Evolutionary conservation across 2,797 vertebrate species (phyloP), one percentile per base, ranked within the genome.

Genomic region (Epinephelus coioides): DNA sequence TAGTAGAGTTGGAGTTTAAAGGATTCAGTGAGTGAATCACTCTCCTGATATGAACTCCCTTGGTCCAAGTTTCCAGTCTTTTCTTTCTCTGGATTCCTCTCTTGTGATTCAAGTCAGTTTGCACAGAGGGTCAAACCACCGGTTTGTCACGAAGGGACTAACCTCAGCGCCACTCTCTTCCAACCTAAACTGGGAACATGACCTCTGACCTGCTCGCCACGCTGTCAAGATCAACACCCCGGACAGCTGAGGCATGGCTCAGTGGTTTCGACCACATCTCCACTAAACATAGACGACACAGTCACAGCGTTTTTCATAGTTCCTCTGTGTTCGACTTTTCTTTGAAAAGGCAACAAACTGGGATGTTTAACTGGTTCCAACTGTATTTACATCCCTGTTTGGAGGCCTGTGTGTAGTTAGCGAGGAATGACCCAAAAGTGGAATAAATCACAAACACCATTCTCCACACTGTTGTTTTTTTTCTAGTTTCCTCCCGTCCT

Each of bases 151-250:
- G 44, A 79, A 50, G 59, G 72, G 67, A 74, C 69, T 61, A 90
- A 85, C 82, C 81, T 83, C 87, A 79, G 57, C 11, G 5, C 49
- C 74, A 57, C 53, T 86, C 63, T 72, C 82, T 71, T 85, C 73
- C 65, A 83, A 82, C 70, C 86, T 84, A 90, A 91, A 89, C 86
- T 86, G 78, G 87, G 83, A 93, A 84, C 81, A 15, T 73, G 81
- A 91, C 89, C 91, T 89, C 54, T 92, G 86, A 93, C 91, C 85
- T 69, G 57, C 80, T 77, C 63, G 53, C 85, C 80, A 78, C 34
- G 75, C 84, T 88, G 88, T 93, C 85, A 87, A 85, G 86, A 93
- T 92, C 84, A 93, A 90, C 89, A 88, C 86, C 79, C 85, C 76
- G 85, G 87, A 81, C 89, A 89, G 86, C 84, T 83, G 88, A 75